phyloP scores from a whole-genome alignment of 2,797 vertebrate species.

The Crax fasciolata region DNA sequence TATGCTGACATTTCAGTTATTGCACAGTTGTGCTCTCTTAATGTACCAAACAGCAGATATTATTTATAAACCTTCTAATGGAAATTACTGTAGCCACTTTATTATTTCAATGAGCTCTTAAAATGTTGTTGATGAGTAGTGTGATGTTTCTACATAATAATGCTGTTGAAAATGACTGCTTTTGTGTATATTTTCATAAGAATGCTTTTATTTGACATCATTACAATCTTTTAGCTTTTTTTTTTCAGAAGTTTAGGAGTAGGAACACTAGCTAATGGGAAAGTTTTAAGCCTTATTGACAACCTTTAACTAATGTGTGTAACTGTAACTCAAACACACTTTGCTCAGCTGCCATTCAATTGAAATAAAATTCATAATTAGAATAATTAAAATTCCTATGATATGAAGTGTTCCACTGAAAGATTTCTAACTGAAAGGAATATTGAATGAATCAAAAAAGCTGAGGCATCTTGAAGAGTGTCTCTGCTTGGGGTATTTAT shows the following conservation, averaged over 20 bases:
- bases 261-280: neutral
- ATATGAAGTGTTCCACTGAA: neutral
- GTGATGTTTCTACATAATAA: conserved; percentile 60
- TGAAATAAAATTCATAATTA: neutral
- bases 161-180: conserved; percentile 32
- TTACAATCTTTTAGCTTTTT: conserved; percentile 31
- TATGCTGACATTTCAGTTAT: conserved; percentile 31
- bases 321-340: neutral
- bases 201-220: conserved; percentile 36
- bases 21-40: conserved; percentile 11
- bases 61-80: conserved; percentile 71
- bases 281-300: conserved; percentile 46
- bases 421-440: neutral
- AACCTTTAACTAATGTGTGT: neutral
- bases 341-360: neutral
- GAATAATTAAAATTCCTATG: neutral
- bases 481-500: neutral
- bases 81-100: conserved; percentile 66
- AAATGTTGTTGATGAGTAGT: conserved; percentile 59
- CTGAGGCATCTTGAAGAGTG: neutral
- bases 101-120: conserved; percentile 75
- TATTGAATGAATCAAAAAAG: neutral
- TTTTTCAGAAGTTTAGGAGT: conserved; percentile 37
- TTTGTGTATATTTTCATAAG: conserved; percentile 4
- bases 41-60: conserved; percentile 44